These are phyloP conservation scores for Falco columbarius DNA, from an alignment of 2,797 vertebrate species.

Conservation along the genomic window DNA sequence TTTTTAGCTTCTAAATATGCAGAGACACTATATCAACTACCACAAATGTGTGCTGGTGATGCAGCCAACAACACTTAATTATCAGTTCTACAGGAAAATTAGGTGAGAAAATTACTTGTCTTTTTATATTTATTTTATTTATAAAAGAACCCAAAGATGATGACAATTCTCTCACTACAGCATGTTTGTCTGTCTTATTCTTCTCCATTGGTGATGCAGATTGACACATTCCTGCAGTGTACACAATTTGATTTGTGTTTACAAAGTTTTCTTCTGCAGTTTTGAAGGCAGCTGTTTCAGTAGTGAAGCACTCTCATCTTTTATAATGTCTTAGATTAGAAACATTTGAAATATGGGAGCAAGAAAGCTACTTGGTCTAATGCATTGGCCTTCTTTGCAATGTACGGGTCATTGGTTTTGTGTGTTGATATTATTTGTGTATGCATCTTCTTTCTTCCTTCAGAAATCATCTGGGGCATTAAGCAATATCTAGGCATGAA, in stretches of 20 bases:
- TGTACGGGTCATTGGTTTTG: accelerated
- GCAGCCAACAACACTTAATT: constrained; percentile 84
- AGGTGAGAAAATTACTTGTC: constrained; percentile 86
- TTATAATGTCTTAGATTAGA: not conserved
- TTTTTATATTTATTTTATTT: constrained; percentile 85
- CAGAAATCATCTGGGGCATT: not conserved
- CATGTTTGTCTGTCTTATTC: not conserved
- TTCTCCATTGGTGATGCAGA: not conserved
- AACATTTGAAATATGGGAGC: not conserved
- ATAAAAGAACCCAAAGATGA: constrained; percentile 74
- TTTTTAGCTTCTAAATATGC: constrained; percentile 80
- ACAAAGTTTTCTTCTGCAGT: not conserved
- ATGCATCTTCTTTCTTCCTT: not conserved
- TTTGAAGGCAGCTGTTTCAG: not conserved
- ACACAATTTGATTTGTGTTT: not conserved
- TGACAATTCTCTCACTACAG: constrained; percentile 58
- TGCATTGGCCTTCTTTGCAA: not conserved
- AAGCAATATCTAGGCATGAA: not conserved
- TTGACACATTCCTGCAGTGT: not conserved
- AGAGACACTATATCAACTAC: constrained; percentile 79
- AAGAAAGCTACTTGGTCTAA: not conserved
- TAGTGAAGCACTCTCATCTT: not conserved
- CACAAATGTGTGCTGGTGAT: constrained; percentile 77
- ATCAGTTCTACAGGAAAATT: constrained; percentile 85
- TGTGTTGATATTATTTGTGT: not conserved